Base-by-base conservation (phyloP, 2,797 vertebrate species). In the Cynopterus sphinx region DNA sequence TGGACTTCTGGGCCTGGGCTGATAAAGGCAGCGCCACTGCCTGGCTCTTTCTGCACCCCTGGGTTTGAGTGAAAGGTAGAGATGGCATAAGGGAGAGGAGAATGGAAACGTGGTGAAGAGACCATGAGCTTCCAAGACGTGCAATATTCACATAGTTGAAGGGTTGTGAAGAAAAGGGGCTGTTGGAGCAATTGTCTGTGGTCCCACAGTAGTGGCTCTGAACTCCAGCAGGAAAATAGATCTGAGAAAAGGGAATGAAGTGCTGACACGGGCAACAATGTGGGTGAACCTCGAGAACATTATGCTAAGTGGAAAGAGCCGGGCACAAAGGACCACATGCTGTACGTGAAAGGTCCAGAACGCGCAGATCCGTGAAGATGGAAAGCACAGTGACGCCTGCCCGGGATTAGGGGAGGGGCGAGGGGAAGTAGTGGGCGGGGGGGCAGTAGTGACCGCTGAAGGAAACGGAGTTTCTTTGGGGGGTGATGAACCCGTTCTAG, bases 291-390 rank as follows among this genome's bases (percentile, higher is more conserved):
- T 13, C 2, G 13, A 46, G 78, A 41, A 49, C 22, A 19, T 13
- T 26, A 7, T 15, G 17, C 83, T 9, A 16, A 59, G 53, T 3
- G 39, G 33, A 31, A 26, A 39, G 6, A 19, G 39, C 68, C 41
- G 3, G 13, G 31, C 9, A 19, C 21, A 19, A 0, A 51, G n/a
- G 41, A 31, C 2, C 43, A 11, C n/a, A 0, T 5, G 3, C 7
- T 22, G 26, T 6, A 12, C 0, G 17, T 7, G 71, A 51, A 39
- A 36, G 2, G 3, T 1, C 57, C 11, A 15, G n/a, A 26, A 15
- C 0, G 22, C n/a, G 86, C 71, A 39, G 28, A 2, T 31, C 57
- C 33, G 15, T 9, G 70, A 59, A 22, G 24, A 51, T 5, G 0
- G 57, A 63, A 31, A 11, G 43, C 16, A 39, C 36, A 22, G 5